A percentile compares a stretch with the other conserved stretches of the same genome.
phyloP scores from a whole-genome alignment of 2,888 invertebrate species.

The Gortyna flavago region DNA sequence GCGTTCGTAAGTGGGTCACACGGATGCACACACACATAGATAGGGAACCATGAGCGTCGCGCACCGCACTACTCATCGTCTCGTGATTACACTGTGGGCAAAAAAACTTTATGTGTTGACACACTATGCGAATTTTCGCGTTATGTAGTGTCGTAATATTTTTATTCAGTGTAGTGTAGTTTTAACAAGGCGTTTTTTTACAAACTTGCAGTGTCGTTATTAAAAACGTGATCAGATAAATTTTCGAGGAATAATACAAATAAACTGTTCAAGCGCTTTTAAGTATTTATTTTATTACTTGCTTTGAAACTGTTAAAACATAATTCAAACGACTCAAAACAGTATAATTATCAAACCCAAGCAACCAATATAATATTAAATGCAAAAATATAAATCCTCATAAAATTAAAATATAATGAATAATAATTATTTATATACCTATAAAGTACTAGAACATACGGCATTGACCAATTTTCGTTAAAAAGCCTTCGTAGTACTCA shows the following conservation, averaged over 20 bases:
- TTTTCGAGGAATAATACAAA: not conserved
- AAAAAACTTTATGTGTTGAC: constrained; percentile 80
- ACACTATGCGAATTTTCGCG: constrained; percentile 80
- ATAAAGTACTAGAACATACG: constrained; percentile 67
- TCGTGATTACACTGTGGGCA: constrained; percentile 76
- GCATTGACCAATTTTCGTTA: constrained; percentile 77
- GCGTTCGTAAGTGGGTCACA: constrained; percentile 89
- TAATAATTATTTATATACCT: constrained; percentile 56
- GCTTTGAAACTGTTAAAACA: not conserved
- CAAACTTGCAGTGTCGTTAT: constrained; percentile 27
- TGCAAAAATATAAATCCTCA: constrained; percentile 19
- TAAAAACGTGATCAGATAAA: constrained; percentile 4
- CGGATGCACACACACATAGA: constrained; percentile 83
- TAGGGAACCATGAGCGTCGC: constrained; percentile 70
- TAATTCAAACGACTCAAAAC: not conserved
- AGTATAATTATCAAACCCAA: not conserved
- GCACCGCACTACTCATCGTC: constrained; percentile 71
- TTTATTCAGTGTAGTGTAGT: constrained; percentile 55
- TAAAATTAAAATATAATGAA: constrained; percentile 44
- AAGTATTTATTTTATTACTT: not conserved
- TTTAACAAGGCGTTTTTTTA: constrained; percentile 26
- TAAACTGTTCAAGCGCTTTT: not conserved
- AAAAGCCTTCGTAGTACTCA: constrained; percentile 59
- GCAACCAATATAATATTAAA: constrained; percentile 4
- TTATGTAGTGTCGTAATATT: constrained; percentile 49